These are phyloP conservation scores for Tryphoninae sp. DNA, from an alignment of 2,888 invertebrate species.

Conservation along the genomic window DNA sequence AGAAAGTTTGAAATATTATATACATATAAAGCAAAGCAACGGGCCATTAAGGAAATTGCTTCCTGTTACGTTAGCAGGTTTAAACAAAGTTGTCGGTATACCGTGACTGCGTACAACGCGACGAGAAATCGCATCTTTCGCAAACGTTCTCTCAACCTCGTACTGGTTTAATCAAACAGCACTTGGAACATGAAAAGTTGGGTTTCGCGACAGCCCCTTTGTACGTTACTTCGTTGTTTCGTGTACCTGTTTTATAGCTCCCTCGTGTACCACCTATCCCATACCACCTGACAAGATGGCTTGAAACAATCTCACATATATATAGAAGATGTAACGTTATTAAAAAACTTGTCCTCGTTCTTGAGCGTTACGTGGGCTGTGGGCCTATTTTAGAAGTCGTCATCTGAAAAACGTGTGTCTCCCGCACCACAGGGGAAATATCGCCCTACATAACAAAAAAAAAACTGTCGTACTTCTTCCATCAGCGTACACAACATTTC, in stretches of 20 bases:
- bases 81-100: constrained; percentile 10
- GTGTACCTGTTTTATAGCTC: constrained; percentile 17
- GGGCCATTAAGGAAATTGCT: neutral
- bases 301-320: constrained; percentile 18
- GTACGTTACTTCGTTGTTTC: neutral
- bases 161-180: constrained; percentile 24
- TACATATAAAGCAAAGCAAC: neutral
- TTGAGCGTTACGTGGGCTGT: neutral
- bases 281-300: neutral
- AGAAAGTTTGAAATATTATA: neutral
- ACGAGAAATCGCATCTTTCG: constrained; percentile 4
- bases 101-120: neutral
- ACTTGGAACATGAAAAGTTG: constrained; percentile 31
- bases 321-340: constrained; percentile 43
- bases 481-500: too few species aligned
- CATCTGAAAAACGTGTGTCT: neutral
- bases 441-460: neutral
- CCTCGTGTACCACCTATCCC: neutral
- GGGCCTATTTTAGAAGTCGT: neutral
- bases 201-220: constrained; percentile 12
- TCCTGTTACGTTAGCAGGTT: neutral
- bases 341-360: constrained; percentile 43
- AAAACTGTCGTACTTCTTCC: neutral
- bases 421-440: neutral
- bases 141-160: neutral